Conservation (phyloP, 2,797 vertebrate genomes). For the Hydrophis major region DNA sequence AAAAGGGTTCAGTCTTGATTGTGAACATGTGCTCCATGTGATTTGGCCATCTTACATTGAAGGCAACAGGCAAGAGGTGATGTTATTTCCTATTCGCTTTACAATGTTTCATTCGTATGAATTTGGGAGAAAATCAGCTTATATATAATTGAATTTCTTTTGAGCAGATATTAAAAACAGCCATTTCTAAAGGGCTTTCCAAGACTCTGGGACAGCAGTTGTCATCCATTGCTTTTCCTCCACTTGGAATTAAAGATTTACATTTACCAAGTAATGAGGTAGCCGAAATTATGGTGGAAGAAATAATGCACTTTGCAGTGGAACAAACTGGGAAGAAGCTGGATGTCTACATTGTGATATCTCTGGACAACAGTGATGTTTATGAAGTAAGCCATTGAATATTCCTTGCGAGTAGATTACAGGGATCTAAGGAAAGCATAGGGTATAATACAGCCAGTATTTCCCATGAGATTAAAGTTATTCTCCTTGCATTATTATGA, state of each 20-base stretch:
- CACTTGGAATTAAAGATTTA: constrained; percentile 69
- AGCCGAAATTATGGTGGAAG: constrained; percentile 68
- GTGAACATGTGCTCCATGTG: constrained; percentile 70
- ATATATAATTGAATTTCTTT: constrained; percentile 36
- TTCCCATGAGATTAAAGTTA: not conserved
- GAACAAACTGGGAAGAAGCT: fast-evolving
- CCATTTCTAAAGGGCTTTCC: constrained; percentile 59
- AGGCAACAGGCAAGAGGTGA: constrained; percentile 36
- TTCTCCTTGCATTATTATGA: not conserved
- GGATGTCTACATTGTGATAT: constrained; percentile 76
- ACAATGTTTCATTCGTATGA: constrained; percentile 10
- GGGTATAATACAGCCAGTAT: not conserved
- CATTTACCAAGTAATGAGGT: constrained; percentile 3
- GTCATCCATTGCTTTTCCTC: constrained; percentile 81
- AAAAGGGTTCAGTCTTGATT: constrained; percentile 24
- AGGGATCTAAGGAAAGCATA: not conserved
- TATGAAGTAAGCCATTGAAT: constrained; percentile 70
- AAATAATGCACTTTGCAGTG: constrained; percentile 64
- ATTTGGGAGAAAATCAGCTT: not conserved
- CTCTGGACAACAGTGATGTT: constrained; percentile 39
- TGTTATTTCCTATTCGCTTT: not conserved
- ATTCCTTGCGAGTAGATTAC: constrained; percentile 14
- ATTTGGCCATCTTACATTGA: fast-evolving
- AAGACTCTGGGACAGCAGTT: fast-evolving
- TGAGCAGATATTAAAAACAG: constrained; percentile 63